These are phyloP conservation scores for Drosophila equinoxialis DNA, from an alignment of 1,140 invertebrate species.

Conservation along the genomic window DNA sequence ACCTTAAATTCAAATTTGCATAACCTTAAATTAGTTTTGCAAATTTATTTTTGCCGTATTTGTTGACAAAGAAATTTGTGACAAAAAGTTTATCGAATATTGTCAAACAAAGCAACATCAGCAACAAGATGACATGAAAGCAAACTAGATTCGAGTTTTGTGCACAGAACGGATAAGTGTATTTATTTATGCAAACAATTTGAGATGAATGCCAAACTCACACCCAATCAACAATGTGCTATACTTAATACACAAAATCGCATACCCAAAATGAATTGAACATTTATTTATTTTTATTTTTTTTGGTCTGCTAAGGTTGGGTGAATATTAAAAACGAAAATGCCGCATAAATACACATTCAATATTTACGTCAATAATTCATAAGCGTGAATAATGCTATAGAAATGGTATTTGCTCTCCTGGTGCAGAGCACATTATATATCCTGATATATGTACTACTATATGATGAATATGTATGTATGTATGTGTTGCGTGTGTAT, in stretches of 20 bases:
- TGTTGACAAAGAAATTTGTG: constrained; percentile 3
- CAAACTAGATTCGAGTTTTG: not conserved
- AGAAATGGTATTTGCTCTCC: constrained; percentile 41
- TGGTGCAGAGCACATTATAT: constrained; percentile 10
- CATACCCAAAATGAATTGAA: not conserved
- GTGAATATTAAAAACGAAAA: constrained; percentile 54
- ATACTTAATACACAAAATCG: not conserved
- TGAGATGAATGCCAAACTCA: not conserved
- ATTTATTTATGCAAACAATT: constrained; percentile 2
- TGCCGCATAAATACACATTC: constrained; percentile 51
- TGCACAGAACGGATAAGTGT: constrained; percentile 2
- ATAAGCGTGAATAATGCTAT: constrained; percentile 58
- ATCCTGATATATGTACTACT: not conserved
- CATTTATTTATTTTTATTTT: not conserved
- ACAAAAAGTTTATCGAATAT: not conserved
- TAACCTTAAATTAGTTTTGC: not conserved
- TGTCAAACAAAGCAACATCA: not conserved
- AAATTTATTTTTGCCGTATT: not conserved
- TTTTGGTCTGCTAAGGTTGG: constrained; percentile 28
- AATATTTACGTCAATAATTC: constrained; percentile 63
- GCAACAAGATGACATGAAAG: not conserved
- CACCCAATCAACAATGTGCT: not conserved
- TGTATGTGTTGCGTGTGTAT: constrained; percentile 22
- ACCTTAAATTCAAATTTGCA: no score
- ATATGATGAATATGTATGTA: constrained; percentile 1